phyloP scores from a whole-genome alignment of 2,888 invertebrate genomes.

The Oxycera nigricornis region DNA sequence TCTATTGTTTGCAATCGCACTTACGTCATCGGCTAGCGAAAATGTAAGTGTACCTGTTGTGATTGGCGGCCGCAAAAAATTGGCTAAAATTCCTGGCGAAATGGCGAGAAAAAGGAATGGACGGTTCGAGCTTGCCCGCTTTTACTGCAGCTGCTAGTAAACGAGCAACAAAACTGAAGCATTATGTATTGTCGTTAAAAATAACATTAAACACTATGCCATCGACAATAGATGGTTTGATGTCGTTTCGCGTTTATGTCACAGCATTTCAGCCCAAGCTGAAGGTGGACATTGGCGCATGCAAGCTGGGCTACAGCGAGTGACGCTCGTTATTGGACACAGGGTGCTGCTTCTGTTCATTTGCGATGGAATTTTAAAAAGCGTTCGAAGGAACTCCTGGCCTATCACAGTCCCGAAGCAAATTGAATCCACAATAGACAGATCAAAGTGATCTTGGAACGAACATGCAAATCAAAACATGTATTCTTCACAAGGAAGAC shows the following conservation, averaged over 20 bases:
- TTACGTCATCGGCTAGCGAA: not conserved
- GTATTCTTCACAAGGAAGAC: too few species aligned
- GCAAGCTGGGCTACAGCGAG: not conserved
- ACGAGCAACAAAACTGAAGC: not conserved
- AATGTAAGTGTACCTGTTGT: not conserved
- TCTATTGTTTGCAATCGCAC: not conserved
- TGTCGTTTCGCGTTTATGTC: slow-evolving; percentile 20
- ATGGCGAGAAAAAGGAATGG: slow-evolving; percentile 10
- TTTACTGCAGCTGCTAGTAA: slow-evolving; percentile 15
- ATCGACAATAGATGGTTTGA: slow-evolving; percentile 10
- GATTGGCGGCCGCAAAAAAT: not conserved
- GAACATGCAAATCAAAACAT: too few species aligned
- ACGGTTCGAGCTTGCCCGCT: not conserved
- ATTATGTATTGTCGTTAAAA: slow-evolving; percentile 30
- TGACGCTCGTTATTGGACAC: not conserved
- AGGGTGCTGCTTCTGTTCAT: too few species aligned
- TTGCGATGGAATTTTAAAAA: too few species aligned
- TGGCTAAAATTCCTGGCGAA: not conserved
- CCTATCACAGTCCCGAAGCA: too few species aligned
- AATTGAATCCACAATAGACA: too few species aligned
- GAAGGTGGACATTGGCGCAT: slow-evolving; percentile 3
- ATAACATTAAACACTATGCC: slow-evolving; percentile 23
- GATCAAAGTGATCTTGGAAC: too few species aligned
- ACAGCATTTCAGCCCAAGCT: not conserved
- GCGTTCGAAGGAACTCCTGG: too few species aligned